Percentiles rank a stretch among this genome's conserved stretches.
Evolutionary conservation across 2,113 vertebrate species (phyloP).

Genomic region (Tiliqua scincoides): DNA sequence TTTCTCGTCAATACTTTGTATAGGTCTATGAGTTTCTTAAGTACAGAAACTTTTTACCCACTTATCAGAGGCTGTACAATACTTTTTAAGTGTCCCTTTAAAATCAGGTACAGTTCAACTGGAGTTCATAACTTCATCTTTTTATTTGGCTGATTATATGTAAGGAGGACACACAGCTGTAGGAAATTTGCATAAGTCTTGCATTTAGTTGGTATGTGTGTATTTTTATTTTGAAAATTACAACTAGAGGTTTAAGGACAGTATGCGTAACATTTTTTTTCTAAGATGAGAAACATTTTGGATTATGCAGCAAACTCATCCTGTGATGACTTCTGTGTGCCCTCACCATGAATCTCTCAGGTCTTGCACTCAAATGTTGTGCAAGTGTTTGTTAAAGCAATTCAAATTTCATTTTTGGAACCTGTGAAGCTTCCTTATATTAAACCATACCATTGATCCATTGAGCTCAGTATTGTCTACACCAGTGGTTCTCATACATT

Average conservation of each 20-base stretch:
- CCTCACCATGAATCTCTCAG: conserved; percentile 66
- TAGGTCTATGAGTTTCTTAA: background rate
- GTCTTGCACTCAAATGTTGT: conserved; percentile 49
- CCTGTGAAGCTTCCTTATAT: too few relatives aligned
- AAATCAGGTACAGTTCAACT: conserved; percentile 24
- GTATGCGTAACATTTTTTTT: too few relatives aligned
- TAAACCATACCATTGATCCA: too few relatives aligned
- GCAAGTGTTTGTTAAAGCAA: too few relatives aligned
- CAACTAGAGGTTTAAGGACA: conserved; percentile 10
- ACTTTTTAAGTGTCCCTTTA: conserved; percentile 36
- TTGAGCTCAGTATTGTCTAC: too few relatives aligned
- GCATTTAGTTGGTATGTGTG: conserved; percentile 8
- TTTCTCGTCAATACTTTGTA: conserved; percentile 34
- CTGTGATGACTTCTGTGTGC: conserved; percentile 37
- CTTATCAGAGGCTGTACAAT: background rate
- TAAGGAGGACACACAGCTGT: background rate
- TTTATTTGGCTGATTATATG: conserved; percentile 20
- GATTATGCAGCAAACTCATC: conserved; percentile 34
- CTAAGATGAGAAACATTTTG: conserved; percentile 23
- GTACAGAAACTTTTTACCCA: background rate
- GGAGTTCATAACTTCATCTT: background rate
- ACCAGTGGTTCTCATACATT: too few relatives aligned
- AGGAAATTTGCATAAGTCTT: background rate
- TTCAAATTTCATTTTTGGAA: too few relatives aligned
- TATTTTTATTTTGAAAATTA: conserved; percentile 5